A percentile compares a stretch with the other conserved stretches of the same genome.
These are phyloP conservation scores for Drymodes brunneopygia DNA, from an alignment of 2,113 vertebrate genomes.

Conservation along the genomic window DNA sequence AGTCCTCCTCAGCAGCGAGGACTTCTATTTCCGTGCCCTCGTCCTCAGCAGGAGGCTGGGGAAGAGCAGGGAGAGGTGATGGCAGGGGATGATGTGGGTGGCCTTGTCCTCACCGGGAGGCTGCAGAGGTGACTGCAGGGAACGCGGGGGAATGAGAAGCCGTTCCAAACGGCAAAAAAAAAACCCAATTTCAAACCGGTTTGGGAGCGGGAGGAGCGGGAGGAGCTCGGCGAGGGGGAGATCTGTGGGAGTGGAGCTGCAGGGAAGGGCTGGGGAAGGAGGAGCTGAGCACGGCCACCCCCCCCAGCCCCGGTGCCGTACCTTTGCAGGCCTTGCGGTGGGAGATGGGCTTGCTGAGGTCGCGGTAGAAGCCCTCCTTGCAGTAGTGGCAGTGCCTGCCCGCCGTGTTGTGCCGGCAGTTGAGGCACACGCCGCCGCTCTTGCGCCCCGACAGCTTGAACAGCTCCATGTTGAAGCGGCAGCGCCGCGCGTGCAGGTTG, in stretches of 20 bases:
- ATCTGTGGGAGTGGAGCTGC: not conserved
- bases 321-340: conserved; percentile 98
- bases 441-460: conserved; percentile 93
- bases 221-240: not conserved
- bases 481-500: conserved; percentile 92
- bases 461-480: conserved; percentile 98
- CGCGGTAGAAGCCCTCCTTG: conserved; percentile 94
- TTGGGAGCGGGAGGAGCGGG: not conserved
- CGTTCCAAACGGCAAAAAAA: not conserved
- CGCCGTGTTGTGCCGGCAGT: conserved; percentile 94
- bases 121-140: not conserved
- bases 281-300: rapidly evolving
- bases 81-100: rapidly evolving
- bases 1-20: not conserved
- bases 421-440: conserved; percentile 94
- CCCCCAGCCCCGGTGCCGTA: conserved; percentile 27
- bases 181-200: not conserved
- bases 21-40: rapidly evolving
- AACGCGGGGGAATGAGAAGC: rapidly evolving
- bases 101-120: not conserved
- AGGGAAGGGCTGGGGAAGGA: not conserved
- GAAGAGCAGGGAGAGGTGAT: not conserved
- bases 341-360: conserved; percentile 92
- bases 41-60: not conserved
- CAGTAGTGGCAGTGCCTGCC: conserved; percentile 98